Conservation (phyloP, 2,797 vertebrate species). For the Tarsius wallacei region DNA sequence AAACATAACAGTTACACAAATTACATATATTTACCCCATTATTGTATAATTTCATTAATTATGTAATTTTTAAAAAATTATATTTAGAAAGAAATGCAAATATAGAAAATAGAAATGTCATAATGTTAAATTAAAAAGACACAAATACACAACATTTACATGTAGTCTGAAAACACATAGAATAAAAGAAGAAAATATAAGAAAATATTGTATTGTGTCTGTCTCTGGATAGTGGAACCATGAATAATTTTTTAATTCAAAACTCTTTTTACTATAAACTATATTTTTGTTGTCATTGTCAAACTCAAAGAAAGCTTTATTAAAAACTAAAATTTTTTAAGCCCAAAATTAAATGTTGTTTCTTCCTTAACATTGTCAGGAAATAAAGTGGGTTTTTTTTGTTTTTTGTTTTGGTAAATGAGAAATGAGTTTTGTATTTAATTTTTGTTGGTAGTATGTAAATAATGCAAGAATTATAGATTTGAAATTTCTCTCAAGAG, state of each 20-base stretch:
- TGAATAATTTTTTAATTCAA: background rate
- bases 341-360: background rate
- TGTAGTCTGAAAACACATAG: constrained; percentile 16
- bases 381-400: background rate
- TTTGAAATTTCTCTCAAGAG: constrained; percentile 28
- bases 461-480: constrained; percentile 5
- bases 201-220: background rate
- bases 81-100: constrained; percentile 15
- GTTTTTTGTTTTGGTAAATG: background rate
- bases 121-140: background rate
- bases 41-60: background rate
- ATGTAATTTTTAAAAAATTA: background rate
- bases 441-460: background rate
- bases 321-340: background rate
- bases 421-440: constrained; percentile 26
- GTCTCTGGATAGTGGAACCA: background rate
- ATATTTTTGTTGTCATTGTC: background rate
- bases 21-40: background rate
- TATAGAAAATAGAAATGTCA: background rate
- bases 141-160: background rate
- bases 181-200: constrained; percentile 28
- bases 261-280: background rate
- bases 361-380: background rate
- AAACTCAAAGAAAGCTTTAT: constrained; percentile 19
- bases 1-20: background rate